Base-by-base conservation (phyloP, 2,797 vertebrate genomes). In the Megalops cyprinoides region DNA sequence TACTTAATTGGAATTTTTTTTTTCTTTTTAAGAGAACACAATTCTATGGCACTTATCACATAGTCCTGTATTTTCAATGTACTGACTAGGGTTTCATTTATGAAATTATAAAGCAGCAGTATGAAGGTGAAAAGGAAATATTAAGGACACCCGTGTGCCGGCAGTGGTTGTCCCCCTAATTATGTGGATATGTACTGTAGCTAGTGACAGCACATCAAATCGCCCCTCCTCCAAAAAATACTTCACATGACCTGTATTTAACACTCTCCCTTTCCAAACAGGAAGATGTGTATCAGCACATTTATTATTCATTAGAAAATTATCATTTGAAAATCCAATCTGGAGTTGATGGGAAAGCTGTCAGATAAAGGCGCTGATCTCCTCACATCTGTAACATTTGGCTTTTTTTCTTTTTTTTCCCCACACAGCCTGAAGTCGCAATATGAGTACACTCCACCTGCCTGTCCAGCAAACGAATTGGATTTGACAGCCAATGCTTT, bases 261-360 rank as follows among this genome's bases (percentile, higher is more conserved):
- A 44, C 67, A 71, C 67, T 44, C 65, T 69, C 39, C 20, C 18
- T 71, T 44, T 71, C 39, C 42, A 71, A 71, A 71, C 20, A 71
- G 37, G 39, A 71, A 71, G 6, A 71, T 23, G 67, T 20, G 67
- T 39, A 42, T 23, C 67, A 71, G 18, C 67, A 71, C 67, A 71
- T 71, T 44, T 71, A 71, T 71, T 71, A 71, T 71, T 71, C 67
- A 71, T 71, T 44, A 71, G 67, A 71, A 71, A 71, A 71, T 71
- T 44, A 71, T 71, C 67, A 71, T 71, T 71, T 71, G 37, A 71
- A 71, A 71, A 71, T 71, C 67, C 67, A 71, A 44, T 71, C 67
- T 71, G 39, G 67, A 44, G 44, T 20, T 71, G 67, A 71, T 44
- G 67, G 18, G 67, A 44, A 71, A 71, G 39, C 67, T 44, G 67